These are phyloP conservation scores for Poicephalus meyeri DNA, from an alignment of 2,113 vertebrate genomes.

Conservation along the genomic window DNA sequence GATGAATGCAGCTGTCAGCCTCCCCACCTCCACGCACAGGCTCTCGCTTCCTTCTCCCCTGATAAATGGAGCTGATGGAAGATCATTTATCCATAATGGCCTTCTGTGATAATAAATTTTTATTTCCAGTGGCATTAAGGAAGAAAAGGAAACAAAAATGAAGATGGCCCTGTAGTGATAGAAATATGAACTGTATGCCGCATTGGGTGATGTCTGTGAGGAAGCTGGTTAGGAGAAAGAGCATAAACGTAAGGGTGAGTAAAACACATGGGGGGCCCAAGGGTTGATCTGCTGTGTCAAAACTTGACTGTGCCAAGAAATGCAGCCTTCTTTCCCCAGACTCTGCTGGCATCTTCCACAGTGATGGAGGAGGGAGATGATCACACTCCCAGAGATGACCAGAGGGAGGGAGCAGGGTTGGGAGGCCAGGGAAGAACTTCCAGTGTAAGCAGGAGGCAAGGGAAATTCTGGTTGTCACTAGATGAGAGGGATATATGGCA, in stretches of 20 bases:
- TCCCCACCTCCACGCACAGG: background rate
- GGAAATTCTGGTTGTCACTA: background rate
- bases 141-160: background rate
- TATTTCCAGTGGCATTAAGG: background rate
- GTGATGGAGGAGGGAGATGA: background rate
- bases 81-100: background rate
- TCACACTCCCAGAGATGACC: fast-evolving
- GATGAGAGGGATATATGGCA: background rate
- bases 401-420: background rate
- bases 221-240: background rate
- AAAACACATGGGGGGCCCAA: background rate
- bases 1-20: background rate
- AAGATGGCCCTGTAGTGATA: fast-evolving
- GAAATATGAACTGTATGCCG: background rate
- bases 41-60: background rate
- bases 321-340: background rate
- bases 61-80: background rate
- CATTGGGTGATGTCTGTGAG: background rate
- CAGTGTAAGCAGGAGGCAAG: background rate
- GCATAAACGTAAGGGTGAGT: background rate
- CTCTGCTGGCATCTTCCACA: background rate
- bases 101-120: background rate
- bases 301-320: background rate
- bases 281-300: background rate
- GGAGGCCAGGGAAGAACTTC: background rate